Evolutionary conservation across 2,888 invertebrate species (phyloP).

Genomic region (Drosophila merina): DNA sequence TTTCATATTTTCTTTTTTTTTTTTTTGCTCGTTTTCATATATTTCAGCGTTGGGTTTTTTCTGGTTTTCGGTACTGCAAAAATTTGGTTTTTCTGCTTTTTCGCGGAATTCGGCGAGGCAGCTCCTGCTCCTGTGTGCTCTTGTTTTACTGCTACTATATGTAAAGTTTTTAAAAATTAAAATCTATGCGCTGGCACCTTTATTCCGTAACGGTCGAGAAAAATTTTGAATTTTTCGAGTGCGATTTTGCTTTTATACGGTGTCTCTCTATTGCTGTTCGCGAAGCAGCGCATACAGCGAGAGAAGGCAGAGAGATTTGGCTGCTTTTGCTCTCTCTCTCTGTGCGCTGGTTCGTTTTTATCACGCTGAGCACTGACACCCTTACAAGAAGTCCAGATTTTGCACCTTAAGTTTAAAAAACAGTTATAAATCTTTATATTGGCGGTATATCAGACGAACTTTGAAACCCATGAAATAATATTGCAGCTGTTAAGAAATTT

Average conservation of each 20-base stretch:
- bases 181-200: conserved; percentile 50
- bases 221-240: conserved; percentile 9
- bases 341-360: background rate
- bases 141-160: conserved; percentile 30
- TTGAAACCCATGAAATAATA: background rate
- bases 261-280: background rate
- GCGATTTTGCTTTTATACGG: conserved; percentile 4
- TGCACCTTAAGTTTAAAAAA: background rate
- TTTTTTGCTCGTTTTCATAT: conserved; percentile 29
- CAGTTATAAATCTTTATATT: too few species aligned
- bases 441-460: too few species aligned
- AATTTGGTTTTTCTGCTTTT: conserved; percentile 34
- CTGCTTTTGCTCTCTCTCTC: background rate
- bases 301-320: background rate
- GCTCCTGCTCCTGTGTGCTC: conserved; percentile 10
- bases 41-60: conserved; percentile 20
- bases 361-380: background rate
- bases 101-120: conserved; percentile 28
- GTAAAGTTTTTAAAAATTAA: conserved; percentile 3
- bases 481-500: background rate
- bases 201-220: conserved; percentile 76
- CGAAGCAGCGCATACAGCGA: conserved; percentile 2
- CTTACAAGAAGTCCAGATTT: background rate
- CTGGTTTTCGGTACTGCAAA: conserved; percentile 14
- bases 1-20: conserved; percentile 33